These are phyloP conservation scores for Augochlora pura DNA, from an alignment of 1,140 invertebrate genomes.

Conservation along the genomic window DNA sequence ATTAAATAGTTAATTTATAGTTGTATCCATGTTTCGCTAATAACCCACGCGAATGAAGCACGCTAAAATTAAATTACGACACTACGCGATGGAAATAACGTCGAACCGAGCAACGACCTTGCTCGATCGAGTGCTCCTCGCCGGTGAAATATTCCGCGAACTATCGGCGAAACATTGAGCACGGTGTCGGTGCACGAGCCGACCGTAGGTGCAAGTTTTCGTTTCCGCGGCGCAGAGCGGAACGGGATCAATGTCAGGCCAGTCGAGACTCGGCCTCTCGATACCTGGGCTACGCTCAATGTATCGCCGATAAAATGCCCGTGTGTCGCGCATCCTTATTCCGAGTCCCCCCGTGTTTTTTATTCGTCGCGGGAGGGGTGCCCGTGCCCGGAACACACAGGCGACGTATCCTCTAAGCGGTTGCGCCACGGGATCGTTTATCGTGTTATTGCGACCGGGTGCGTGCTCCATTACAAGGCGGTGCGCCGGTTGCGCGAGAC, in stretches of 20 bases:
- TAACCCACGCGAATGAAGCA: too few species aligned
- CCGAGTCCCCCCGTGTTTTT: neutral
- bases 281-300: neutral
- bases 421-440: neutral
- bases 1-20: too few species aligned
- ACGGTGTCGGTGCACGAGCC: neutral
- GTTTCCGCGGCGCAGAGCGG: neutral
- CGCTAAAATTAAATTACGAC: too few species aligned
- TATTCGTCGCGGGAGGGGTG: neutral
- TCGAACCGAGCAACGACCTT: too few species aligned
- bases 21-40: too few species aligned
- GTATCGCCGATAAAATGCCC: neutral
- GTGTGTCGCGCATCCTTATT: neutral
- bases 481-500: constrained; percentile 12
- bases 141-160: too few species aligned
- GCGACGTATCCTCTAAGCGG: constrained; percentile 2
- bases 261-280: neutral
- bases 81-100: too few species aligned
- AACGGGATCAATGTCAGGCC: neutral
- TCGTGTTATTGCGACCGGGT: constrained; percentile 30
- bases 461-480: constrained; percentile 32
- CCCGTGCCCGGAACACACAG: neutral
- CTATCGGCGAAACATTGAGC: too few species aligned
- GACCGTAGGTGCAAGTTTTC: neutral
- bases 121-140: too few species aligned